Conservation (phyloP, 2,888 invertebrate species). For the Hesperia comma region DNA sequence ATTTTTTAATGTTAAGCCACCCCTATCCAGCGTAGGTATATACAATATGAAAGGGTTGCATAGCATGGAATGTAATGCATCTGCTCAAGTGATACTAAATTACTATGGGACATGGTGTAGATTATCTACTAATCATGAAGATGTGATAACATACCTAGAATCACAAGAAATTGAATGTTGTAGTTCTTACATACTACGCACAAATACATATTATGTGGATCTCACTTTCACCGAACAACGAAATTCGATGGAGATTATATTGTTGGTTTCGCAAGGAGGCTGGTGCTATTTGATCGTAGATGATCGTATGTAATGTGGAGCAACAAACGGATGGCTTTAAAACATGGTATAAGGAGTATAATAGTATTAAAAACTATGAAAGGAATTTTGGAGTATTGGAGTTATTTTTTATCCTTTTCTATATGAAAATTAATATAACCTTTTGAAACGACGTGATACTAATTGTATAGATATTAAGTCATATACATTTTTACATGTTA, state of each 20-base stretch:
- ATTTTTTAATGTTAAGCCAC: too few species aligned
- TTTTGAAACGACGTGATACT: not conserved
- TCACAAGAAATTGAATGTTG: not conserved
- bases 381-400: not conserved
- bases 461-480: not conserved
- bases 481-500: not conserved
- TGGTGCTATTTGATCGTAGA: not conserved
- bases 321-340: not conserved
- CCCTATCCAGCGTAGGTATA: too few species aligned
- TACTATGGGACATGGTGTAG: too few species aligned
- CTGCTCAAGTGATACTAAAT: too few species aligned
- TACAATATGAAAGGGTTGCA: too few species aligned
- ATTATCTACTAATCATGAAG: too few species aligned
- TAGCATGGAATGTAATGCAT: too few species aligned
- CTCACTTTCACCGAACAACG: not conserved
- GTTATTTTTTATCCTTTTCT: slow-evolving; percentile 3
- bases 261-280: not conserved
- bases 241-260: not conserved
- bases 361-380: not conserved
- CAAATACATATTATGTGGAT: not conserved
- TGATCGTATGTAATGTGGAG: not conserved
- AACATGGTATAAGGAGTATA: not conserved
- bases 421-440: too few species aligned
- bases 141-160: too few species aligned
- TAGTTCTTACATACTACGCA: not conserved